Conservation (phyloP, 2,113 vertebrate genomes). For the Choloepus hoffmanni region DNA sequence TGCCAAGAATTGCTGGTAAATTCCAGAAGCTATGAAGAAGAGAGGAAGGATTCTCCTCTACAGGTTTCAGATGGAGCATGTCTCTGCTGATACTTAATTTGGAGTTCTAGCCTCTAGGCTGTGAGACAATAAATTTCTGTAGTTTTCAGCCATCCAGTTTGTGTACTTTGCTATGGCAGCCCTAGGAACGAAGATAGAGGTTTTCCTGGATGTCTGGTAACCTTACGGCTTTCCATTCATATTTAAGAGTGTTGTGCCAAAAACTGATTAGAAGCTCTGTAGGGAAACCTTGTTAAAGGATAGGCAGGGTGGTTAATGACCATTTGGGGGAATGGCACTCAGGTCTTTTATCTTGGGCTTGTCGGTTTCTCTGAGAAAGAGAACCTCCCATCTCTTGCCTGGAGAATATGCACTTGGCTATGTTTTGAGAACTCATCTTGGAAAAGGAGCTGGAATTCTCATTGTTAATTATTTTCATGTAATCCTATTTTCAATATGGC, state of each 20-base stretch:
- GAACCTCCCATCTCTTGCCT: neutral
- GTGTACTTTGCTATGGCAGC: no score
- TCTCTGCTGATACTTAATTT: no score
- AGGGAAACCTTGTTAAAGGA: neutral
- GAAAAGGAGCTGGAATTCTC: neutral
- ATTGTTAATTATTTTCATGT: constrained; percentile 19
- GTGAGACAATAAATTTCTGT: no score
- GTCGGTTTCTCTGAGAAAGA: neutral
- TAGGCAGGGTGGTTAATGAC: neutral
- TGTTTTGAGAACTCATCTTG: neutral
- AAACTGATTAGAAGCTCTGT: neutral
- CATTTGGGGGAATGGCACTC: neutral
- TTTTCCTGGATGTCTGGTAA: neutral
- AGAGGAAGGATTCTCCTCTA: no score
- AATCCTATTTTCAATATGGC: neutral
- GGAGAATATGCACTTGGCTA: neutral
- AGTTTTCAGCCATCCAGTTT: no score
- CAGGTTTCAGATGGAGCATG: no score
- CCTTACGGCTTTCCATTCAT: neutral
- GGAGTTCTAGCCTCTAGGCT: no score
- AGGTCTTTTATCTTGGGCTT: neutral
- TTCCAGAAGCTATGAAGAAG: no score
- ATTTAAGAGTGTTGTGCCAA: neutral
- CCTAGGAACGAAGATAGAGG: no score
- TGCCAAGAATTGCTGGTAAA: no score